These are phyloP conservation scores for Brachionus sp. DNA, from an alignment of 1,140 invertebrate genomes.

Conservation along the genomic window DNA sequence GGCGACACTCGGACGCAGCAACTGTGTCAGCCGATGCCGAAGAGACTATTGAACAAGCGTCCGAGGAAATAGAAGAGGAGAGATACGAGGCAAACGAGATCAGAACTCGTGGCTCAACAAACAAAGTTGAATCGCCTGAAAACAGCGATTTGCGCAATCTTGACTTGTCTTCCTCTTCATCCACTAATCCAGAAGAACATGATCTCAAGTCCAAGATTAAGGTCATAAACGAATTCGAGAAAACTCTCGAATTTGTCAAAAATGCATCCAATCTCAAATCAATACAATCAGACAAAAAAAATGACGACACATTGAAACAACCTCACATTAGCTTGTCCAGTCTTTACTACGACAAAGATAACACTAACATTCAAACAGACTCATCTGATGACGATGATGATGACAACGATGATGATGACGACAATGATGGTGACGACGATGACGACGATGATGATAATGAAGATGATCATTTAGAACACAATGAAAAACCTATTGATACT, in stretches of 20 bases:
- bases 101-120: neutral
- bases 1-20: neutral
- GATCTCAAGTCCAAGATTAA: neutral
- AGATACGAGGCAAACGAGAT: neutral
- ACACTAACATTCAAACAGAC: neutral
- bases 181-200: neutral
- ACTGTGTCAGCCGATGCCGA: neutral
- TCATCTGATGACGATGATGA: neutral
- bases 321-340: neutral
- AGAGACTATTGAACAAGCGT: neutral
- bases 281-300: neutral
- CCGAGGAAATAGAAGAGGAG: neutral
- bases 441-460: neutral
- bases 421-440: neutral
- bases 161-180: neutral
- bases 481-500: neutral
- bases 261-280: neutral
- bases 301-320: neutral
- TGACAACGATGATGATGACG: neutral
- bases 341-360: neutral
- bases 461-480: neutral
- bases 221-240: conserved; percentile 18
- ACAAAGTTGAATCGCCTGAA: conserved; percentile 17
- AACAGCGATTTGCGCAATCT: neutral
- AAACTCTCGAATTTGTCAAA: neutral